Base-by-base conservation (phyloP, 2,888 invertebrate genomes). In the Lamellibrachia satsuma region DNA sequence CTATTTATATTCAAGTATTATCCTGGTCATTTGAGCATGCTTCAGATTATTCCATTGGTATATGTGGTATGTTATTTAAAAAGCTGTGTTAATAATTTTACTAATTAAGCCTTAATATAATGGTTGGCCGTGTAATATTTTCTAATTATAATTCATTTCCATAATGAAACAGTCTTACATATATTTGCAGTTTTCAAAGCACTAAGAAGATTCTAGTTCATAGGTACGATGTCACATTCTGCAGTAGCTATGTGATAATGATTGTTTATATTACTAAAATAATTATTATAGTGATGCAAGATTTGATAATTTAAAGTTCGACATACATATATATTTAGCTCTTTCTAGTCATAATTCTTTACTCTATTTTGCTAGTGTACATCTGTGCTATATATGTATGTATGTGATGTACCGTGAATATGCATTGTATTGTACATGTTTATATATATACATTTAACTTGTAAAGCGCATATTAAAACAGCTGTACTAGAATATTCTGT, bases 341-440 rank as follows among this genome's bases (percentile, higher is more conserved):
- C 75, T 75, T 75, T 8, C 75, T 75, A 75, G 75, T 15, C 75
- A 75, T n/a, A 15, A 75, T 75, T 75, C 22, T 22, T 75, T 75
- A 75, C 75, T 22, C 75, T 75, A 75, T 75, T 75, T 75, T 75
- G 75, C 75, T 75, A 75, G 75, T 75, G 75, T 75, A 75, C n/a
- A 6, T 75, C 75, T 75, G 55, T 55, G 75, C 75, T 15, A 75
- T 75, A n/a, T 75, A 75, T 75, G 75, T 75, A n/a, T 75, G 75
- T 75, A 75, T 75, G 75, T 75, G 75, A 75, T 75, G 75, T 75
- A 75, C n/a, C n/a, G 75, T 75, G 75, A 75, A 75, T 15, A 75
- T 75, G 15, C 75, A 75, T 75, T 75, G 75, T 75, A 75, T 75
- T 75, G 75, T 75, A 75, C 15, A 75, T 75, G 75, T 75, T 75